Conservation (phyloP, 2,888 invertebrate species). For the Metopia argyrocephala region DNA sequence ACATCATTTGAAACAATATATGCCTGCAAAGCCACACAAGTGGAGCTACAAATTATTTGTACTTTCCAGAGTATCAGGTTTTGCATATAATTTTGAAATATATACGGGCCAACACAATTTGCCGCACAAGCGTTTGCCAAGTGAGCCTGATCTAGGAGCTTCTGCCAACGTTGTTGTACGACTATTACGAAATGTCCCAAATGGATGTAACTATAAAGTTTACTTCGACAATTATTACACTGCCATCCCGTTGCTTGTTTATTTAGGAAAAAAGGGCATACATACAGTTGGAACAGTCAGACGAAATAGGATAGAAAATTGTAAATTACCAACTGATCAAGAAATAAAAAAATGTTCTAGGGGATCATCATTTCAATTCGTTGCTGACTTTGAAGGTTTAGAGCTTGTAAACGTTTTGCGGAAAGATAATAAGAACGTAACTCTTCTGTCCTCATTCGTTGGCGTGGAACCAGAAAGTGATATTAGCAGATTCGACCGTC, state of each 20-base stretch:
- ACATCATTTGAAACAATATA: too few species aligned
- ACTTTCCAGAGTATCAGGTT: conserved; percentile 24
- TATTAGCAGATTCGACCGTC: too few species aligned
- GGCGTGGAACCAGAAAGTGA: too few species aligned
- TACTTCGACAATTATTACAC: conserved; percentile 46
- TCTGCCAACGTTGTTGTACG: conserved; percentile 35
- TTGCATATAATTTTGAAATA: conserved; percentile 28
- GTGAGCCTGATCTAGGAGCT: too few species aligned
- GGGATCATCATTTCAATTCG: too few species aligned
- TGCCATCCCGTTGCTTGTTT: conserved; percentile 11
- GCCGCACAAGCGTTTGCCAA: conserved; percentile 15
- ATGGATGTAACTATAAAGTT: too few species aligned
- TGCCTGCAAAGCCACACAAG: too few species aligned
- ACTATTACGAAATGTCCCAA: conserved; percentile 16
- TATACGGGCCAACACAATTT: conserved; percentile 30
- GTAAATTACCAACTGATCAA: conserved; percentile 21
- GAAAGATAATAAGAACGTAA: too few species aligned
- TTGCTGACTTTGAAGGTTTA: conserved; percentile 39
- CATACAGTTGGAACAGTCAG: conserved; percentile 33
- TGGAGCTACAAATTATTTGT: conserved; percentile 35
- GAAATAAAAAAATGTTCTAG: conserved; percentile 35
- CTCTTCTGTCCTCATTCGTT: too few species aligned
- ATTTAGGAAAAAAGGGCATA: conserved; percentile 29
- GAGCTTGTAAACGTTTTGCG: conserved; percentile 37
- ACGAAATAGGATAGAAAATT: too few species aligned